These are phyloP conservation scores for Acrocephalus kingi DNA, from an alignment of 2,113 vertebrate species.

Conservation along the genomic window DNA sequence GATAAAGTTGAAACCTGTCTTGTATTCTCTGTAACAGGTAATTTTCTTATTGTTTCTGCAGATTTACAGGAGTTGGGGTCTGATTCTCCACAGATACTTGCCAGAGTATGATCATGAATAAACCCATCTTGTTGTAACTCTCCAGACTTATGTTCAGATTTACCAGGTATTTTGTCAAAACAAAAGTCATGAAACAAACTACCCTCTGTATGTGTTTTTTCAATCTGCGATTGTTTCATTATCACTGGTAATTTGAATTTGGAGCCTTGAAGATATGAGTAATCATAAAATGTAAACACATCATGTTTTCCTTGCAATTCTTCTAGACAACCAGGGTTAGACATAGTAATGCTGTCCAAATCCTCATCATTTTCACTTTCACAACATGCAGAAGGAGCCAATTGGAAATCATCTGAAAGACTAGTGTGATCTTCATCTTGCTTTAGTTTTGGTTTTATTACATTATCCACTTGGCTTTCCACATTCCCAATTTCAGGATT, in stretches of 20 bases:
- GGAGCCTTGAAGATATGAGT: slow-evolving; percentile 80
- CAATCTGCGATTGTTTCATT: slow-evolving; percentile 69
- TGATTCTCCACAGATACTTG: slow-evolving; percentile 48
- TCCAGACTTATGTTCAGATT: slow-evolving; percentile 72
- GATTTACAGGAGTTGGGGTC: slow-evolving; percentile 55
- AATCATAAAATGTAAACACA: slow-evolving; percentile 82
- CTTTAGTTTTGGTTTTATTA: slow-evolving; percentile 69
- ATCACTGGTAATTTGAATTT: slow-evolving; percentile 76
- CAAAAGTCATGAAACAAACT: slow-evolving; percentile 72
- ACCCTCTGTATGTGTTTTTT: slow-evolving; percentile 73
- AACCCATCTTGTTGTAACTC: slow-evolving; percentile 68
- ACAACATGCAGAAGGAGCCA: slow-evolving; percentile 57
- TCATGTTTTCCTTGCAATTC: slow-evolving; percentile 75
- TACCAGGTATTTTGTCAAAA: slow-evolving; percentile 81
- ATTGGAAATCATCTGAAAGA: slow-evolving; percentile 62
- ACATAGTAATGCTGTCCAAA: slow-evolving; percentile 54
- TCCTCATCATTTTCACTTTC: slow-evolving; percentile 69
- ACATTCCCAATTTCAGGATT: slow-evolving; percentile 63
- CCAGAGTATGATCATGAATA: slow-evolving; percentile 52
- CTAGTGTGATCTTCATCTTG: slow-evolving; percentile 43
- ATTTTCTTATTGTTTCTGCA: slow-evolving; percentile 60
- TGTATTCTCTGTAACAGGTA: slow-evolving; percentile 40
- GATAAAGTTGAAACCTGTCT: slow-evolving; percentile 73
- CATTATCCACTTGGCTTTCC: slow-evolving; percentile 56
- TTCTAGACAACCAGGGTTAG: slow-evolving; percentile 59